Evolutionary conservation across 2,113 vertebrate genomes (phyloP).

Genomic region (Rattus rattus): DNA sequence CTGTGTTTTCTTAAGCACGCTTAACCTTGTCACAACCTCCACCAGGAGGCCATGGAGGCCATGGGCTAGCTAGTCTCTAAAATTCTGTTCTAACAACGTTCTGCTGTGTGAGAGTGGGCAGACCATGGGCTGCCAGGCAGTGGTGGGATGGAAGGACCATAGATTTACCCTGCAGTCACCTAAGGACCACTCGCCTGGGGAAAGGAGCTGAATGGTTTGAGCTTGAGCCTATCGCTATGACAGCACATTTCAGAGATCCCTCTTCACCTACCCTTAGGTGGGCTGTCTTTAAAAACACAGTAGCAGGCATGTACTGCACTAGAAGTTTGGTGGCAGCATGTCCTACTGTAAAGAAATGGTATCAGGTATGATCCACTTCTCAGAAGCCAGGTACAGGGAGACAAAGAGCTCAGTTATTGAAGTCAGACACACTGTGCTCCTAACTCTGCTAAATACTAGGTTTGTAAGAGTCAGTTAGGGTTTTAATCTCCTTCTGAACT

Average conservation of each 20-base stretch:
- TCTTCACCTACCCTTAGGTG: neutral
- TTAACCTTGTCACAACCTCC: neutral
- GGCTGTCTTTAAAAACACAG: neutral
- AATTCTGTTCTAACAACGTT: conserved; percentile 17
- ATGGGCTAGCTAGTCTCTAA: neutral
- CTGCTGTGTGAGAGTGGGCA: neutral
- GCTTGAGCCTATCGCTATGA: neutral
- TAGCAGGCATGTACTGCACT: neutral
- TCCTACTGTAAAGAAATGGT: neutral
- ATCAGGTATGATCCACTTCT: neutral
- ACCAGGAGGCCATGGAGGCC: neutral
- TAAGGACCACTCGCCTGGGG: neutral
- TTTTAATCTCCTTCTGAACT: neutral
- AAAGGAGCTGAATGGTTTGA: neutral
- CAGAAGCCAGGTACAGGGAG: neutral
- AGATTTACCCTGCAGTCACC: neutral
- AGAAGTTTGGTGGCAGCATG: neutral
- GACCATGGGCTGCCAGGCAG: neutral
- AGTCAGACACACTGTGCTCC: neutral
- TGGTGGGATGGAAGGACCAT: neutral
- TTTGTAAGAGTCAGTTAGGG: neutral
- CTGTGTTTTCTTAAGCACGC: neutral
- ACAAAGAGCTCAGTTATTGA: neutral
- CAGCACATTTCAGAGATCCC: accelerated
- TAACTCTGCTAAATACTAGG: neutral